phyloP scores from a whole-genome alignment of 2,888 invertebrate genomes.

The Rhamphomyia laevipes region DNA sequence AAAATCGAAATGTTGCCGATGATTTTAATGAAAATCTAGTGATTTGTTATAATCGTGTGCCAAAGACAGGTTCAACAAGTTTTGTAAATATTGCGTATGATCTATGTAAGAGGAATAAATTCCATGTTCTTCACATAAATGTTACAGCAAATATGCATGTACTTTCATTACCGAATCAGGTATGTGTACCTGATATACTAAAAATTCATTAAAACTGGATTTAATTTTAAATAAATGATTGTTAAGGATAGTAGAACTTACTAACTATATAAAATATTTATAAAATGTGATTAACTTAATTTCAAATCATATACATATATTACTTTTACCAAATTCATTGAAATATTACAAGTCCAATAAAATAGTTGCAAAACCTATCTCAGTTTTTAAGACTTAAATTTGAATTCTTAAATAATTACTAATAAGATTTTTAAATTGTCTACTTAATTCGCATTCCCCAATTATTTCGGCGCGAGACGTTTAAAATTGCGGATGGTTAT shows the following conservation, averaged over 20 bases:
- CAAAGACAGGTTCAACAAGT: constrained; percentile 94
- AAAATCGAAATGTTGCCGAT: background rate
- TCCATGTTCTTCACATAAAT: constrained; percentile 87
- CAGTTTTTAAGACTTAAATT: no score
- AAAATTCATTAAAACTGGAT: background rate
- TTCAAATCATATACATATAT: no score
- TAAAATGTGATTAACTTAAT: no score
- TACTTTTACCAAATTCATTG: no score
- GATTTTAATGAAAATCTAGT: constrained; percentile 54
- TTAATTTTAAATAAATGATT: background rate
- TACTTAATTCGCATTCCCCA: no score
- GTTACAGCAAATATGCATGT: constrained; percentile 92
- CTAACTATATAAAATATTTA: background rate
- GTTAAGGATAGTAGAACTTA: no score
- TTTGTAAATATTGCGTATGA: constrained; percentile 84
- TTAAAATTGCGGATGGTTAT: no score
- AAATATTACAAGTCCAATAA: no score
- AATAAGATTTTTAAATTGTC: no score
- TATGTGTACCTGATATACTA: constrained; percentile 11
- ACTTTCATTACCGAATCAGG: constrained; percentile 84
- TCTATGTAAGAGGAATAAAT: constrained; percentile 62
- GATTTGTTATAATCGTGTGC: constrained; percentile 90
- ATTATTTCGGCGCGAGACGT: no score
- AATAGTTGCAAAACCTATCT: no score
- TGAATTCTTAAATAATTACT: no score